Evolutionary conservation across 2,113 vertebrate genomes (phyloP).

Genomic region (Cochlearius cochlearius): DNA sequence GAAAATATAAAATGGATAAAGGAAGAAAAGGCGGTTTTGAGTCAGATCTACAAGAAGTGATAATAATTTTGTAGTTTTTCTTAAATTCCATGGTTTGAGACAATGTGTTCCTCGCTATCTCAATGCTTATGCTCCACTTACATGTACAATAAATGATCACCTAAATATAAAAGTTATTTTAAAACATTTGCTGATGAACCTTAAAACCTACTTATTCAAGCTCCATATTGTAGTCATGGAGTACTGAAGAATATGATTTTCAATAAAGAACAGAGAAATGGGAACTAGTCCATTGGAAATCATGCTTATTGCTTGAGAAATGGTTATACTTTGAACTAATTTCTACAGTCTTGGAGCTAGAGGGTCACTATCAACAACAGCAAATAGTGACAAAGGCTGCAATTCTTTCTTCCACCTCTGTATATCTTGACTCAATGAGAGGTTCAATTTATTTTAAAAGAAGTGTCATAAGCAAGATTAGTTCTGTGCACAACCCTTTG

Average conservation of each 20-base stretch:
- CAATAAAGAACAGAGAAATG: not conserved
- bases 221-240: not conserved
- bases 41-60: not conserved
- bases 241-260: not conserved
- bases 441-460: not conserved
- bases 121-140: not conserved
- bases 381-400: not conserved
- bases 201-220: not conserved
- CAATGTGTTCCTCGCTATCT: not conserved
- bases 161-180: not conserved
- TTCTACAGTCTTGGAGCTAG: not conserved
- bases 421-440: not conserved
- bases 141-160: not conserved
- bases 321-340: not conserved
- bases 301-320: not conserved
- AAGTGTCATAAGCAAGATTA: not conserved
- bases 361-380: not conserved
- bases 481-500: not conserved
- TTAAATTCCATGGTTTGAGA: not conserved
- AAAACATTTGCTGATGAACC: not conserved
- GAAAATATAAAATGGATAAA: not conserved
- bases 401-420: not conserved
- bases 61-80: not conserved
- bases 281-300: not conserved
- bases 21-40: not conserved